Conservation (phyloP, 2,113 vertebrate species). For the Mirza zaza region DNA sequence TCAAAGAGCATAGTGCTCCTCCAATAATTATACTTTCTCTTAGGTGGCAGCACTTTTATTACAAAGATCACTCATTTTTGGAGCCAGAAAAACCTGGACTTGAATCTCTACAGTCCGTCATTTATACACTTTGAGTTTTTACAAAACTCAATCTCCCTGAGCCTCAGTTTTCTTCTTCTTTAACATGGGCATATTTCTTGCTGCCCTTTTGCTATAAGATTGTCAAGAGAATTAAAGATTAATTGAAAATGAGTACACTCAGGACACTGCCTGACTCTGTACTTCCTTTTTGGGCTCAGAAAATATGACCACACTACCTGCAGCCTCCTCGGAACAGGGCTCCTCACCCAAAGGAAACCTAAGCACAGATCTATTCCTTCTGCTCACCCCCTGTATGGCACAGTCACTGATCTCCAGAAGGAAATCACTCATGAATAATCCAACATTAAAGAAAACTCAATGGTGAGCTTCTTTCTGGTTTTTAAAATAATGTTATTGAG, state of each 20-base stretch:
- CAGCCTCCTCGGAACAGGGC: background rate
- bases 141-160: background rate
- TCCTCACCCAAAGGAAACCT: background rate
- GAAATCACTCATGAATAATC: background rate
- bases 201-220: no score
- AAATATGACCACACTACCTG: background rate
- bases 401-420: background rate
- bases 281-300: background rate
- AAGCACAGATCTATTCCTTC: background rate
- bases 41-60: background rate
- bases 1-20: background rate
- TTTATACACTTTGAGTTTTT: background rate
- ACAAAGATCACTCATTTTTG: background rate
- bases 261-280: background rate
- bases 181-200: background rate
- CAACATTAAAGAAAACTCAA: background rate
- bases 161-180: background rate
- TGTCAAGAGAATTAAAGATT: background rate
- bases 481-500: background rate
- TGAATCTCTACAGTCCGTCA: background rate
- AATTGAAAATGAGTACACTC: background rate
- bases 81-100: background rate
- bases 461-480: background rate
- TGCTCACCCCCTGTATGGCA: fast-evolving
- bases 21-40: background rate